These are phyloP conservation scores for Bombyx mori DNA, from an alignment of 1,140 invertebrate genomes.

Conservation along the genomic window ASM3026992v2 NC_085127.1:9338001-9338500, in stretches of 20 bases:
- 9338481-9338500: slow-evolving; percentile 67
- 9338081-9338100: slow-evolving; percentile 20
- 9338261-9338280: slow-evolving; percentile 37
- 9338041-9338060: slow-evolving; percentile 42
- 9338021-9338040: slow-evolving; percentile 66
- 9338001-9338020: slow-evolving; percentile 75
- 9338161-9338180: slow-evolving; percentile 45
- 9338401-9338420: slow-evolving; percentile 30
- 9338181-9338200: slow-evolving; percentile 48
- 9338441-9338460: slow-evolving; percentile 35
- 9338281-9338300: slow-evolving; percentile 32
- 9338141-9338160: slow-evolving; percentile 42
- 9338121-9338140: slow-evolving; percentile 52
- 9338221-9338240: slow-evolving; percentile 45
- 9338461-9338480: slow-evolving; percentile 72
- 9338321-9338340: slow-evolving; percentile 24
- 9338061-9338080: slow-evolving; percentile 27
- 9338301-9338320: slow-evolving; percentile 33
- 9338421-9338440: slow-evolving; percentile 20
- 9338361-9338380: slow-evolving; percentile 48
- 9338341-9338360: slow-evolving; percentile 29
- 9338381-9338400: slow-evolving; percentile 48
- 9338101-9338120: slow-evolving; percentile 37
- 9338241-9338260: slow-evolving; percentile 37
- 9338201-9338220: slow-evolving; percentile 42